These are phyloP conservation scores for Diachasmimorpha longicaudata DNA, from an alignment of 1,140 invertebrate genomes.

Conservation along the genomic window DNA sequence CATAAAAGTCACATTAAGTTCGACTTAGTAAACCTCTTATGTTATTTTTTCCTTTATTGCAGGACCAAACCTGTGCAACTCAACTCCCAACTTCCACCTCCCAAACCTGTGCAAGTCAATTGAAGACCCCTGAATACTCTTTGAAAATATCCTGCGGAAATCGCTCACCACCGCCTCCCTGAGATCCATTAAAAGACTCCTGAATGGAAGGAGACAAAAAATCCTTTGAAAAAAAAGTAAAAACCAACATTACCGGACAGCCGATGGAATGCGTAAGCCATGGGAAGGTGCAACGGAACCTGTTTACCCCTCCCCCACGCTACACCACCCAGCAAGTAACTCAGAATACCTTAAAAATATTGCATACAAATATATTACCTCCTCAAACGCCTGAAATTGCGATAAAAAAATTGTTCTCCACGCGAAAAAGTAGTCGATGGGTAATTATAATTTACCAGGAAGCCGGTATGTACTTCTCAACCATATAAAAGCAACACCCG, in stretches of 20 bases:
- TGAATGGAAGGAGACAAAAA: conserved; percentile 1
- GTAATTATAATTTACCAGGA: conserved; percentile 5
- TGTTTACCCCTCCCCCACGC: conserved; percentile 35
- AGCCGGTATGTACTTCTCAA: background rate
- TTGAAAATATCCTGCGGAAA: background rate
- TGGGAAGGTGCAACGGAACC: conserved; percentile 44
- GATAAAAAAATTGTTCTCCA: background rate
- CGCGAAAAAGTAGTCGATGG: background rate
- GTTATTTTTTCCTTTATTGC: no score
- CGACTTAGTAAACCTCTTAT: no score
- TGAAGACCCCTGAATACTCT: background rate
- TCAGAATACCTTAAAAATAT: background rate
- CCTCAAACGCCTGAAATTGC: conserved; percentile 22
- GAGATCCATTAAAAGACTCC: background rate
- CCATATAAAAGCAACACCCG: background rate
- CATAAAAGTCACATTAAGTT: no score
- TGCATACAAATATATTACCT: background rate
- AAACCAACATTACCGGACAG: conserved; percentile 29
- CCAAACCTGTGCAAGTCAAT: background rate
- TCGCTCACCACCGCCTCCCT: background rate
- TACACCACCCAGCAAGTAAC: conserved; percentile 20
- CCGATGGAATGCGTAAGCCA: conserved; percentile 21
- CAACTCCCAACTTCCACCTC: no score
- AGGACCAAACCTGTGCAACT: background rate
- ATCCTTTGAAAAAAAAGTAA: background rate